These are phyloP conservation scores for Epinephelus lanceolatus DNA, from an alignment of 2,113 vertebrate species.

Conservation along the genomic window DNA sequence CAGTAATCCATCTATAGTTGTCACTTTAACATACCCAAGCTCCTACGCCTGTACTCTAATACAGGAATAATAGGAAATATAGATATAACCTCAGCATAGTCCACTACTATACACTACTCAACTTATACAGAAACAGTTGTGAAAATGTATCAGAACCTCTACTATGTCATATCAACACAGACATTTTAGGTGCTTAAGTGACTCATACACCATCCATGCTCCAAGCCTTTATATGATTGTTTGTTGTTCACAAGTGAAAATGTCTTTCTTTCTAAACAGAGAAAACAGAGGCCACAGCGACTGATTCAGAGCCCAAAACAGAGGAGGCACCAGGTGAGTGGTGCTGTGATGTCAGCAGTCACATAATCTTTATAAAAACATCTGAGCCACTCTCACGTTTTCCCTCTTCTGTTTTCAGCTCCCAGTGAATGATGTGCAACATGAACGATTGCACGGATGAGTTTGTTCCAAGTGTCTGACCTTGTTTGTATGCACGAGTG, in stretches of 20 bases:
- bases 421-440: conserved; percentile 63
- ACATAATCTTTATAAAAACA: not conserved
- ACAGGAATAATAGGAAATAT: too few species aligned
- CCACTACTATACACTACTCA: too few species aligned
- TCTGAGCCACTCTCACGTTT: not conserved
- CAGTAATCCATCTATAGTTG: too few species aligned
- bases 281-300: conserved; percentile 40
- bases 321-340: conserved; percentile 66
- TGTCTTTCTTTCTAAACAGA: conserved; percentile 17
- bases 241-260: not conserved
- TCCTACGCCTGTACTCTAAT: too few species aligned
- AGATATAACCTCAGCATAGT: too few species aligned
- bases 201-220: too few species aligned
- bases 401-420: conserved; percentile 63
- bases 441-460: conserved; percentile 19
- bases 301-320: conserved; percentile 53
- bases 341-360: not conserved
- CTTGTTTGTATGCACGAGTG: conserved; percentile 35
- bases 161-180: too few species aligned
- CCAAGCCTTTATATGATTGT: not conserved
- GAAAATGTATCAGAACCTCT: too few species aligned
- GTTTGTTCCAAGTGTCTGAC: conserved; percentile 20
- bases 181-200: too few species aligned
- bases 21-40: too few species aligned
- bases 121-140: too few species aligned